Evolutionary conservation across 2,888 invertebrate genomes (phyloP).

Genomic region (Aspidiotus rigidus): DNA sequence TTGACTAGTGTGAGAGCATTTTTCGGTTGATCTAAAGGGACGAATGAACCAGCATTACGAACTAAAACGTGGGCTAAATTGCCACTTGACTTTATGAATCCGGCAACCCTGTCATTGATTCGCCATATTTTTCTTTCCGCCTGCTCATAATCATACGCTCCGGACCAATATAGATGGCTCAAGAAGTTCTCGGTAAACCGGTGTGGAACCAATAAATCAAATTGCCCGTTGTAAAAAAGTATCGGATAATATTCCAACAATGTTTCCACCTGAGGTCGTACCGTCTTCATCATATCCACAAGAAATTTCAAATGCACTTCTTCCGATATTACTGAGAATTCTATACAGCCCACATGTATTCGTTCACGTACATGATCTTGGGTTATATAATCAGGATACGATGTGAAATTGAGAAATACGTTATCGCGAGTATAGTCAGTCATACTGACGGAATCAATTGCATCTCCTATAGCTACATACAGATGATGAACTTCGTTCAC

Average conservation of each 20-base stretch:
- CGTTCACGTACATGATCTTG: neutral
- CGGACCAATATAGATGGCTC: neutral
- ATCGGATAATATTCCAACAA: neutral
- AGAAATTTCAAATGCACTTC: neutral
- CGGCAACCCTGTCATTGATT: neutral
- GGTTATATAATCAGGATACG: neutral
- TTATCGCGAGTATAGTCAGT: too few relatives aligned
- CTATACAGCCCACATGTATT: neutral
- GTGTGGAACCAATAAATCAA: slow-evolving; percentile 13
- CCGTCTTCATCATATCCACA: neutral
- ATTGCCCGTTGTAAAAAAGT: slow-evolving; percentile 19
- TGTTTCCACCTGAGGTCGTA: neutral
- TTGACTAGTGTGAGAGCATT: too few relatives aligned
- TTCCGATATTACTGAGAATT: too few relatives aligned
- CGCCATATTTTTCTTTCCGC: slow-evolving; percentile 3
- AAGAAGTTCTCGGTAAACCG: neutral
- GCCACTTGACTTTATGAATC: neutral
- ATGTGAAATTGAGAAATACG: too few relatives aligned
- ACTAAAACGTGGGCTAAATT: slow-evolving; percentile 21
- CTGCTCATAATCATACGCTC: neutral
- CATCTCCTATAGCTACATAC: too few relatives aligned
- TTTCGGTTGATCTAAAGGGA: too few relatives aligned
- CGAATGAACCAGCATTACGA: slow-evolving; percentile 12
- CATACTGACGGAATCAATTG: too few relatives aligned
- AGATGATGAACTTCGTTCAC: too few relatives aligned